phyloP scores from a whole-genome alignment of 2,888 invertebrate genomes.

The Rhopalosiphum nymphaeae region DNA sequence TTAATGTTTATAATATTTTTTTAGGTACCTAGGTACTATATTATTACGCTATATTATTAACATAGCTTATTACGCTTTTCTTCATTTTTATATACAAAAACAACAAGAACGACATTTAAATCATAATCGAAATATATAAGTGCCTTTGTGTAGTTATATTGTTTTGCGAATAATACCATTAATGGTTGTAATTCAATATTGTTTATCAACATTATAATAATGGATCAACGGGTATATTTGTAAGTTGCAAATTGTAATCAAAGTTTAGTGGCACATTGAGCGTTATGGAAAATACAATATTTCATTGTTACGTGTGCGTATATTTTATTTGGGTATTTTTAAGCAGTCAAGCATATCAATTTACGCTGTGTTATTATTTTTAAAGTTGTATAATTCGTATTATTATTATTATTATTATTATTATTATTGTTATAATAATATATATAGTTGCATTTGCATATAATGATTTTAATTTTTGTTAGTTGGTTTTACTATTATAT shows the following conservation, averaged over 20 bases:
- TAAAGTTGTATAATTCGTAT: slow-evolving; percentile 43
- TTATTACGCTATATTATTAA: not conserved
- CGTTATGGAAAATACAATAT: slow-evolving; percentile 16
- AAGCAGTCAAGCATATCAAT: slow-evolving; percentile 64
- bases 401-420: slow-evolving; percentile 40
- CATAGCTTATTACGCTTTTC: not conserved
- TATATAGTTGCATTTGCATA: not conserved
- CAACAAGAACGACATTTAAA: not conserved
- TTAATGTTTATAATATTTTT: slow-evolving; percentile 13
- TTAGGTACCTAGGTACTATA: not conserved
- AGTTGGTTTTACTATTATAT: not conserved
- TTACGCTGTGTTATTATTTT: slow-evolving; percentile 64
- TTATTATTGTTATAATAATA: not conserved
- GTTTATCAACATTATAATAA: slow-evolving; percentile 14
- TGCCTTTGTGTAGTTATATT: slow-evolving; percentile 48
- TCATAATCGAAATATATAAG: slow-evolving; percentile 24
- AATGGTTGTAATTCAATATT: not conserved
- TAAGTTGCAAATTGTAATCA: slow-evolving; percentile 34
- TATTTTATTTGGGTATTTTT: slow-evolving; percentile 52
- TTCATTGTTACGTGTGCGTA: not conserved
- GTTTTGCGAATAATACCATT: not conserved
- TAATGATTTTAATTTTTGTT: slow-evolving; percentile 2
- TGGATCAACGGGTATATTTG: slow-evolving; percentile 47
- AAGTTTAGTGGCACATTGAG: slow-evolving; percentile 11
- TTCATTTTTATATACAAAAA: not conserved